phyloP scores from a whole-genome alignment of 64 coral and sea anemone species.

The Catalaphyllia jardinei region DNA sequence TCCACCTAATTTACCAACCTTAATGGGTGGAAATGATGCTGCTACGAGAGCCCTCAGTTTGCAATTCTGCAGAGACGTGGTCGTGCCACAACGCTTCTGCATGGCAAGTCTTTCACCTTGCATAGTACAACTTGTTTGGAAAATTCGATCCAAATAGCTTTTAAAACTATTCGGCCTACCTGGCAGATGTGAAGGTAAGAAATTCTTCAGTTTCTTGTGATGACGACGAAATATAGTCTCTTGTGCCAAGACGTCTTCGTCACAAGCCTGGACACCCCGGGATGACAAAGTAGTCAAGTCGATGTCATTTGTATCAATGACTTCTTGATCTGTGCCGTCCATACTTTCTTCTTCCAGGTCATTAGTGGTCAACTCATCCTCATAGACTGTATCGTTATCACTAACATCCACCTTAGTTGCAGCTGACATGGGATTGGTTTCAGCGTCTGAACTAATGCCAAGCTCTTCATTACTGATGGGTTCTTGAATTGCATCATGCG shows the following conservation, averaged over 20 bases:
- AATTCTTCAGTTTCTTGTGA: conserved; percentile 18
- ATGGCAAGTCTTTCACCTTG: conserved; percentile 12
- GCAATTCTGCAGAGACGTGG: background rate
- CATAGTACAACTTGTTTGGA: conserved; percentile 3
- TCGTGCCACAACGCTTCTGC: conserved; percentile 19
- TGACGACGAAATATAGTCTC: conserved; percentile 3
- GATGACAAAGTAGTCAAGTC: conserved; percentile 7
- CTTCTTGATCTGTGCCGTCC: background rate
- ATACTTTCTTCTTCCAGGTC: background rate
- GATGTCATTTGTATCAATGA: background rate
- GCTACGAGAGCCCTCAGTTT: conserved; percentile 29
- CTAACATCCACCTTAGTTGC: too few relatives aligned
- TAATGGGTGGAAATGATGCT: conserved; percentile 26
- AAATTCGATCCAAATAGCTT: conserved; percentile 15
- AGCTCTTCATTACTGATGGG: background rate
- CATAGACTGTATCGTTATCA: background rate
- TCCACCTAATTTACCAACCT: conserved; percentile 13
- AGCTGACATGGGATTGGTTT: conserved; percentile 8
- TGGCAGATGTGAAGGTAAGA: conserved; percentile 23
- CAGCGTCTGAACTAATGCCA: background rate
- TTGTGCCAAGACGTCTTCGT: background rate
- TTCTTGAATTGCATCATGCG: background rate
- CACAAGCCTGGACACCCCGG: background rate
- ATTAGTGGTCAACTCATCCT: background rate
- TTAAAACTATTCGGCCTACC: conserved; percentile 27